Percentiles rank a stretch among this genome's conserved stretches.
Conservation (phyloP, 2,888 invertebrate genomes). For the Spatulosminthurus flaviceps region DNA sequence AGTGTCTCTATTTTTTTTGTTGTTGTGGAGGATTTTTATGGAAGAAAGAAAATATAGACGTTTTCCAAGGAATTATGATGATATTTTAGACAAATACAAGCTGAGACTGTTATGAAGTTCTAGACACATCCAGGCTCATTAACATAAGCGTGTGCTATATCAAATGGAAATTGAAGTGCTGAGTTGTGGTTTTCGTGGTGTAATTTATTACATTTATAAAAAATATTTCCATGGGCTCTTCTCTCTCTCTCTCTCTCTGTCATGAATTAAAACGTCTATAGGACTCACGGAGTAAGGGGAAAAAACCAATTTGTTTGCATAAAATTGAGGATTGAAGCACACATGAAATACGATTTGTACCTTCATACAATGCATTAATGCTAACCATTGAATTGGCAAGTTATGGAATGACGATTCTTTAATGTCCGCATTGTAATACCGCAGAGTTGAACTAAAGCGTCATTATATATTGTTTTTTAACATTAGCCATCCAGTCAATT, state of each 20-base stretch:
- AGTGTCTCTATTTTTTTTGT: too few relatives aligned
- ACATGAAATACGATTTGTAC: conserved; percentile 21
- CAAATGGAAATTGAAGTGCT: conserved; percentile 38
- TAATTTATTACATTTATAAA: conserved; percentile 40
- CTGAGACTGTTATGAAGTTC: not conserved
- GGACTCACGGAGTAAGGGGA: conserved; percentile 15
- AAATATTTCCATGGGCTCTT: conserved; percentile 8
- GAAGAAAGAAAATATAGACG: too few relatives aligned
- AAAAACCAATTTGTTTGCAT: conserved; percentile 30
- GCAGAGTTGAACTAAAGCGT: not conserved
- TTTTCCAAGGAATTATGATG: too few relatives aligned
- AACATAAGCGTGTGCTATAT: conserved; percentile 36
- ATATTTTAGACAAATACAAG: not conserved
- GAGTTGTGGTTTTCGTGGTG: conserved; percentile 47
- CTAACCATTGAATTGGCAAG: not conserved
- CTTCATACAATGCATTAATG: not conserved
- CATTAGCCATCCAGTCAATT: not conserved
- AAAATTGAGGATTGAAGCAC: conserved; percentile 20
- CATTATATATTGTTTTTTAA: conserved; percentile 1
- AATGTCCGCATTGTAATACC: conserved; percentile 18
- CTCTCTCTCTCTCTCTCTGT: too few relatives aligned
- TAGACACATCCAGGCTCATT: conserved; percentile 23
- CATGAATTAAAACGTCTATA: conserved; percentile 29
- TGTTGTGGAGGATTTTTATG: too few relatives aligned
- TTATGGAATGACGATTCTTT: not conserved